A percentile compares a stretch with the other conserved stretches of the same genome.
Conservation (phyloP, 1,140 invertebrate species). For the Diabrotica virgifera region DNA sequence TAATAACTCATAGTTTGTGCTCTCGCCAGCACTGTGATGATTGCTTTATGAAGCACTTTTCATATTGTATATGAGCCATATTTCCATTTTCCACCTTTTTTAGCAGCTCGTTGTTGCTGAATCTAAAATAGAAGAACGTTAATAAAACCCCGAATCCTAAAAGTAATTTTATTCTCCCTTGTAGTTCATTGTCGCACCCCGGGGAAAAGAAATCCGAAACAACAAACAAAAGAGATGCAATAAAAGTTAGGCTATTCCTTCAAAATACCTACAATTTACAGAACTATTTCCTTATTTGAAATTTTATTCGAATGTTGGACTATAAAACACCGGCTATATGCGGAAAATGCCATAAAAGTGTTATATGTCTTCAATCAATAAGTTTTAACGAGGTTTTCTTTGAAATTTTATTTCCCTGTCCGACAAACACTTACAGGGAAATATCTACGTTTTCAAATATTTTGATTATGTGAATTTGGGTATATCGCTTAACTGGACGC, state of each 20-base stretch:
- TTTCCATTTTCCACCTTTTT: neutral
- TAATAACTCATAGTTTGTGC: neutral
- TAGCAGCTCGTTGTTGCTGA: no score
- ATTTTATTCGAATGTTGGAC: constrained; percentile 1
- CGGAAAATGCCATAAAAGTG: neutral
- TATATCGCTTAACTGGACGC: no score
- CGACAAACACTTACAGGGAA: no score
- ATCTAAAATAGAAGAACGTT: neutral
- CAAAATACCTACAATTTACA: constrained; percentile 5
- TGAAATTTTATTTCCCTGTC: neutral
- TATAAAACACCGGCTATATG: constrained; percentile 7
- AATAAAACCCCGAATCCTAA: neutral
- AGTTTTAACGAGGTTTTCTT: constrained; percentile 6
- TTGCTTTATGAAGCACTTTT: constrained; percentile 2
- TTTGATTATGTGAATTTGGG: no score
- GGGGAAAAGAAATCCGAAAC: neutral
- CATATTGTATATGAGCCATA: neutral
- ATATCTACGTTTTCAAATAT: no score
- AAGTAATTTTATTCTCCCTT: constrained; percentile 1
- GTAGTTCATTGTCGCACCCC: neutral
- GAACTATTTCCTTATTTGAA: constrained; percentile 5
- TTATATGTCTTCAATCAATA: constrained; percentile 6
- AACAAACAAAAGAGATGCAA: no score
- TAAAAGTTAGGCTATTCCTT: neutral
- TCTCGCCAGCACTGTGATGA: neutral